Evolutionary conservation across 2,113 vertebrate genomes (phyloP).

Genomic region (Syrrhaptes paradoxus): DNA sequence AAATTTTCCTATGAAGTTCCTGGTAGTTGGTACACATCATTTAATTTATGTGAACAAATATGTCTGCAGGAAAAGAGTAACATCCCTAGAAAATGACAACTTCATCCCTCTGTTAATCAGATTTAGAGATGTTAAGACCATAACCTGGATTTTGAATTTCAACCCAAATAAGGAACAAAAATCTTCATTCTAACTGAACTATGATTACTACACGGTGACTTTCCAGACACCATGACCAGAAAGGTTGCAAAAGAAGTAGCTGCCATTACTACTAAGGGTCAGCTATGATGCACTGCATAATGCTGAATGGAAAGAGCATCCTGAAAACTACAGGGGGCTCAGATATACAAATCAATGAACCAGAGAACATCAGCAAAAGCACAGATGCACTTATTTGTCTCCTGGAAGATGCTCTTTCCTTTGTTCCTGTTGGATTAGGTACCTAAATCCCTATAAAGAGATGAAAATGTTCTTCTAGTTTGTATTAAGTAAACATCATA

Average conservation of each 20-base stretch:
- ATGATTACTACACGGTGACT: not conserved
- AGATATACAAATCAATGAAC: not conserved
- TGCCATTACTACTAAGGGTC: not conserved
- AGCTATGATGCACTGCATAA: not conserved
- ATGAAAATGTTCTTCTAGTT: not conserved
- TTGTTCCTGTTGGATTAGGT: not conserved
- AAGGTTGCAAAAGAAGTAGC: not conserved
- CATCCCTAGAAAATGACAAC: not conserved
- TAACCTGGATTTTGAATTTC: not conserved
- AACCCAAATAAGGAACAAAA: not conserved
- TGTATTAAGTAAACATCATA: not conserved
- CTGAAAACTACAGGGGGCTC: not conserved
- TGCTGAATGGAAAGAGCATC: not conserved
- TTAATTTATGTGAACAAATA: not conserved
- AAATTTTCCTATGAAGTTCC: not conserved
- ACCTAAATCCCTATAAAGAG: not conserved
- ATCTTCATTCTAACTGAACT: not conserved
- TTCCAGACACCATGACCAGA: not conserved
- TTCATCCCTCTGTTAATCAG: not conserved
- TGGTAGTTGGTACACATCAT: not conserved
- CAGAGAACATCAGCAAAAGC: not conserved
- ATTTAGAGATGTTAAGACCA: not conserved
- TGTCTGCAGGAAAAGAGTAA: not conserved
- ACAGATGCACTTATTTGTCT: not conserved
- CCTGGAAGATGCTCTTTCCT: not conserved